Conservation (phyloP, 2,888 invertebrate species). For the Cyclophora punctaria region DNA sequence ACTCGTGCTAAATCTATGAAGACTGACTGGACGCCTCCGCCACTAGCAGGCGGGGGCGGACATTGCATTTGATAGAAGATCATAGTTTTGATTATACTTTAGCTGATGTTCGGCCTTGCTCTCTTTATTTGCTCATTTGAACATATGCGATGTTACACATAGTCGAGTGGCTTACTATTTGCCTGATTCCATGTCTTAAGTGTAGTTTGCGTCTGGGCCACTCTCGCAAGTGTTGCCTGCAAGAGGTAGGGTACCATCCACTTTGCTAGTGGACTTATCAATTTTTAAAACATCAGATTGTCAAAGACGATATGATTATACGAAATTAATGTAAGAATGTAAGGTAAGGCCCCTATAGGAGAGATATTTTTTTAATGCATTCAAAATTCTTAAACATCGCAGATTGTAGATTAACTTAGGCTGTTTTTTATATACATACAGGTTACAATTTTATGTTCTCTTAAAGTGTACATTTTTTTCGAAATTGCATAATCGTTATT, state of each 20-base stretch:
- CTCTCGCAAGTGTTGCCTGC: constrained; percentile 50
- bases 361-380: constrained; percentile 73
- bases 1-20: constrained; percentile 44
- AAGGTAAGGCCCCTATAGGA: constrained; percentile 73
- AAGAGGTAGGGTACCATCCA: constrained; percentile 39
- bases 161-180: constrained; percentile 42
- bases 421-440: constrained; percentile 30
- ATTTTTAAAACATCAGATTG: constrained; percentile 61
- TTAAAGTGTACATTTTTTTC: constrained; percentile 44
- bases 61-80: constrained; percentile 60
- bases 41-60: constrained; percentile 45
- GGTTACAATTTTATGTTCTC: constrained; percentile 16
- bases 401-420: constrained; percentile 44
- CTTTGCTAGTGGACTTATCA: constrained; percentile 49
- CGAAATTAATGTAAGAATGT: constrained; percentile 69
- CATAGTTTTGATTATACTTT: constrained; percentile 44
- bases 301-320: constrained; percentile 71
- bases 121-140: constrained; percentile 55
- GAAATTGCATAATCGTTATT: constrained; percentile 66
- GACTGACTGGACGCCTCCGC: constrained; percentile 50
- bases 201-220: constrained; percentile 27
- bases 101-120: constrained; percentile 52
- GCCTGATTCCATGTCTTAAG: constrained; percentile 31
- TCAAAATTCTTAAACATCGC: constrained; percentile 61
- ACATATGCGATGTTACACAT: constrained; percentile 54